Evolutionary conservation across 2,797 vertebrate species (phyloP).

Genomic region (Molossus alvarezi): DNA sequence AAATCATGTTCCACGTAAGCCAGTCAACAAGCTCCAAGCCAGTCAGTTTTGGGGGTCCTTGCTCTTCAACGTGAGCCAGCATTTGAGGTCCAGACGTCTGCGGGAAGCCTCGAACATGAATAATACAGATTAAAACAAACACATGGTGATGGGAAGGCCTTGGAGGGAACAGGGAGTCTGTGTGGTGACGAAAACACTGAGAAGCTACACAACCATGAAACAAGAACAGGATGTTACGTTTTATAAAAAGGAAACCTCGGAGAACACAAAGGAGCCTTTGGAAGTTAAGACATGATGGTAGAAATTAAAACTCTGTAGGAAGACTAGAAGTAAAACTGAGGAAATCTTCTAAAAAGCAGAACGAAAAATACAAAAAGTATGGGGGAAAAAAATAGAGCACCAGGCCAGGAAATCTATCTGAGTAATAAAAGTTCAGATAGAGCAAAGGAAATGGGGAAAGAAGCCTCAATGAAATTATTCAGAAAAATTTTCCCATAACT

Average conservation of each 20-base stretch:
- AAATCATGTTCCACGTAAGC: neutral
- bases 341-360: constrained; percentile 33
- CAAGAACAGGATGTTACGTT: neutral
- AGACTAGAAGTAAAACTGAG: constrained; percentile 11
- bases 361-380: neutral
- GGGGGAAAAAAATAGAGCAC: neutral
- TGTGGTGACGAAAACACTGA: neutral
- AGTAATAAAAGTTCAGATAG: neutral
- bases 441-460: constrained; percentile 10
- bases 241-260: neutral
- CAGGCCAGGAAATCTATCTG: neutral
- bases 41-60: too few species aligned
- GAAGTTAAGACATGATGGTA: neutral
- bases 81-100: neutral
- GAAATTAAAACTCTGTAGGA: neutral
- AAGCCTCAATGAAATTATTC: neutral
- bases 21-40: neutral
- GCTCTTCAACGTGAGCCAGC: neutral
- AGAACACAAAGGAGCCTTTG: neutral
- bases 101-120: neutral
- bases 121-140: neutral
- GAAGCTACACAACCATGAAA: neutral
- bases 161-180: neutral
- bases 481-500: neutral
- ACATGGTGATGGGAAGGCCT: neutral